Conservation (phyloP, 2,113 vertebrate genomes). For the Eublepharis macularius region DNA sequence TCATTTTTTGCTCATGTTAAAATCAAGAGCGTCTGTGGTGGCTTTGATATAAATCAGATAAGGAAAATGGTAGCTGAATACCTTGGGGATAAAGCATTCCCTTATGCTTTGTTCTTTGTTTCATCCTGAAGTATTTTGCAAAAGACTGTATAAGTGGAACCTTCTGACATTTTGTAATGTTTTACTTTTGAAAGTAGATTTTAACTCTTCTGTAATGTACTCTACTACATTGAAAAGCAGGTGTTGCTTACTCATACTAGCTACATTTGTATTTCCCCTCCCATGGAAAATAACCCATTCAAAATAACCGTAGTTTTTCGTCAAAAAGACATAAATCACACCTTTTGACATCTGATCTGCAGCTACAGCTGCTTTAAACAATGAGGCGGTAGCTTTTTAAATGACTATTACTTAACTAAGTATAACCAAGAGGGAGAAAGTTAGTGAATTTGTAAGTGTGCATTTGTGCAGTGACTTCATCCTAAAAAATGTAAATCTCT, state of each 20-base stretch:
- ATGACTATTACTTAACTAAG: slow-evolving; percentile 54
- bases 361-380: slow-evolving; percentile 39
- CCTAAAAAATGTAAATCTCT: slow-evolving; percentile 75
- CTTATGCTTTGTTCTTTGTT: slow-evolving; percentile 37
- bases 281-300: neutral
- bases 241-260: slow-evolving; percentile 10
- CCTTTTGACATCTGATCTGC: slow-evolving; percentile 23
- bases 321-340: slow-evolving; percentile 18
- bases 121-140: slow-evolving; percentile 17
- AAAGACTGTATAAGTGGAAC: slow-evolving; percentile 21
- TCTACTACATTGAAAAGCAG: slow-evolving; percentile 32
- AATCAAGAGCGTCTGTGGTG: neutral
- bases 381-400: slow-evolving; percentile 50
- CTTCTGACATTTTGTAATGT: slow-evolving; percentile 20
- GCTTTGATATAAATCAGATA: neutral
- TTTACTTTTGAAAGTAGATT: slow-evolving; percentile 29
- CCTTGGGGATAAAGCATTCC: slow-evolving; percentile 41
- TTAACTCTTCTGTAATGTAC: slow-evolving; percentile 1
- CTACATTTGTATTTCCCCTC: neutral
- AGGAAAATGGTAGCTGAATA: slow-evolving; percentile 42
- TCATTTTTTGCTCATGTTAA: neutral
- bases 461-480: slow-evolving; percentile 77
- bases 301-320: slow-evolving; percentile 29
- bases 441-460: slow-evolving; percentile 53
- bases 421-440: slow-evolving; percentile 52